Evolutionary conservation across 2,797 vertebrate species (phyloP), one percentile per base, ranked within the genome.

Genomic region (Catharus ustulatus): DNA sequence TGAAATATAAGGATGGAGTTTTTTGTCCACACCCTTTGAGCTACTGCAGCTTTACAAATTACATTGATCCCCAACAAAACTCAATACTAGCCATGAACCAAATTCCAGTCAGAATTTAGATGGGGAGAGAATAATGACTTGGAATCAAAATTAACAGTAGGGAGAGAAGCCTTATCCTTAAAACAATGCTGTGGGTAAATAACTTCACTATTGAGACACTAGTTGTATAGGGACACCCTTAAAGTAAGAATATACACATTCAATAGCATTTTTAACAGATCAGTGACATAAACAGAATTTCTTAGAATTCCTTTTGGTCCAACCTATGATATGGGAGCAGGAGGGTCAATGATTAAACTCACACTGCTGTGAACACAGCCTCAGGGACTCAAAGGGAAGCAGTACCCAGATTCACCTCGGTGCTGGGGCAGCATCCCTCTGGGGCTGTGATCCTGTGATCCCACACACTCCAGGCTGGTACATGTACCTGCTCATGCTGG

Each of bases 201-300:
- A 40, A 52, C 4, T 51, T 72, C 10, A 23, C 4, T 34, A 42
- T 23, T 61, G n/a, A 86, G 22, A 59, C 22, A 40, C 2, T 46
- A 20, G 3, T 34, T 64, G 4, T 7, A 24, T 1, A 73, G 4
- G 13, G 11, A 20, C 46, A 79, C 1, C 2, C 4, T 5, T 54
- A 40, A 63, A 74, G 32, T 11, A 29, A 66, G 49, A 29, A 21
- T 21, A 26, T 18, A 45, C 21, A 59, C 4, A 24, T 77, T 63
- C 49, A 21, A 17, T 26, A 78, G 10, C 12, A 59, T 51, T 84
- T 81, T 75, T 67, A 72, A 26, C 7, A 20, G 21, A 59, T 11
- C 9, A 3, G 8, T 66, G 30, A 51, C 23, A 18, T 62, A 59
- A 74, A 54, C 1, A 84, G 17, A 71, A 69, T 20, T 26, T 58